Evolutionary conservation across 2,888 invertebrate species (phyloP).

Genomic region (Anodontia alba): DNA sequence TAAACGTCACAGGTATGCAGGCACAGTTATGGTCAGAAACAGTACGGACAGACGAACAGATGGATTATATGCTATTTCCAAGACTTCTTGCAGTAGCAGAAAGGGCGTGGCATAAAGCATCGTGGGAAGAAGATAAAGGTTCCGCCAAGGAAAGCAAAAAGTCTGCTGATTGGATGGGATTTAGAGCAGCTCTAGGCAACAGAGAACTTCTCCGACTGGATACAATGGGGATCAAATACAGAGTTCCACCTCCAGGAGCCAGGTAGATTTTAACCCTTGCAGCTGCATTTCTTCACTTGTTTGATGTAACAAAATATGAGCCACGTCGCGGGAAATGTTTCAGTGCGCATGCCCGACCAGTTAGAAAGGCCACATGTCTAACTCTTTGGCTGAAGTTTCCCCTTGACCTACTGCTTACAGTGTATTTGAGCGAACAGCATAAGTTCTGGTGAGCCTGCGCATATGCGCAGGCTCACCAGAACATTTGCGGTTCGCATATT

Average conservation of each 20-base stretch:
- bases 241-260: slow-evolving; percentile 76
- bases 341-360: too few relatives aligned
- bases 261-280: slow-evolving; percentile 64
- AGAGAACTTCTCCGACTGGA: slow-evolving; percentile 71
- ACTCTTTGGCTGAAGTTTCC: too few relatives aligned
- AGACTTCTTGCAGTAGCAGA: slow-evolving; percentile 80
- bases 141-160: slow-evolving; percentile 29
- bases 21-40: slow-evolving; percentile 80
- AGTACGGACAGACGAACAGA: slow-evolving; percentile 62
- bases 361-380: too few relatives aligned
- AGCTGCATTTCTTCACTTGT: not conserved
- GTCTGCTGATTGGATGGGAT: slow-evolving; percentile 69
- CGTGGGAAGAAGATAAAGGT: slow-evolving; percentile 69
- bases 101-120: slow-evolving; percentile 80
- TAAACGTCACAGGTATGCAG: slow-evolving; percentile 80
- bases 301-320: not conserved
- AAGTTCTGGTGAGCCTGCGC: too few relatives aligned
- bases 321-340: too few relatives aligned
- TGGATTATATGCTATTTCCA: slow-evolving; percentile 76
- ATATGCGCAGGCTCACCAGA: too few relatives aligned
- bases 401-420: too few relatives aligned
- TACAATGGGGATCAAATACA: slow-evolving; percentile 63
- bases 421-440: too few relatives aligned
- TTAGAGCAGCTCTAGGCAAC: slow-evolving; percentile 70
- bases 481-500: too few relatives aligned